These are phyloP conservation scores for Acrocyrtus sp. DNA, from an alignment of 2,888 invertebrate species.

Conservation along the genomic window DNA sequence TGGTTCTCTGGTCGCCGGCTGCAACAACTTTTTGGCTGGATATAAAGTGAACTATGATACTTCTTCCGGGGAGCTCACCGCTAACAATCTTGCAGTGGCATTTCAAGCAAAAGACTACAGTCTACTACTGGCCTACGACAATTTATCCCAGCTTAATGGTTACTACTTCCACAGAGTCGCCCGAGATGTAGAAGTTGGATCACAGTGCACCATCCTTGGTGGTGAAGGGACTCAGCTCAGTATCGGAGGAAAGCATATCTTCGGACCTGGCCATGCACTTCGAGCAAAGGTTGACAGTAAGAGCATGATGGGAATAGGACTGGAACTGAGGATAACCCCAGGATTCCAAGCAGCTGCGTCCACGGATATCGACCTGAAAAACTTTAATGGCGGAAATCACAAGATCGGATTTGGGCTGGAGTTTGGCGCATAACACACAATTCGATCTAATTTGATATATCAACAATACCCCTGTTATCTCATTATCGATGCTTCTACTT, in stretches of 20 bases:
- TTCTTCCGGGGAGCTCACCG: conserved; percentile 5
- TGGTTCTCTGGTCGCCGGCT: conserved; percentile 23
- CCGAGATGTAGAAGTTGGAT: conserved; percentile 17
- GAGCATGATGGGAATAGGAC: conserved; percentile 30
- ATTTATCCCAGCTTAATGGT: conserved; percentile 3
- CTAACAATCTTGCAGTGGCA: conserved; percentile 14
- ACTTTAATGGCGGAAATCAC: conserved; percentile 32
- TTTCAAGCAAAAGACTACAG: conserved; percentile 16
- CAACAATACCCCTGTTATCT: too few relatives aligned
- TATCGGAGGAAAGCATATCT: conserved; percentile 21
- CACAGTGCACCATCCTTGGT: background rate
- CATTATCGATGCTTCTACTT: too few relatives aligned
- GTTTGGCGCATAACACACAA: conserved; percentile 11
- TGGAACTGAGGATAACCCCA: conserved; percentile 18
- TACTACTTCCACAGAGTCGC: conserved; percentile 29
- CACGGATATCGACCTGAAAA: conserved; percentile 25
- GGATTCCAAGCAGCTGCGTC: conserved; percentile 15
- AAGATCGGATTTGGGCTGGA: conserved; percentile 41
- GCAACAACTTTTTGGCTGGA: conserved; percentile 20
- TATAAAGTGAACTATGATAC: conserved; percentile 34
- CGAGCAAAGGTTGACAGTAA: conserved; percentile 37
- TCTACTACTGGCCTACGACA: conserved; percentile 10
- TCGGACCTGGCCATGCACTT: conserved; percentile 17
- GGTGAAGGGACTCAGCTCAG: conserved; percentile 20
- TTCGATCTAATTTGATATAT: background rate